Evolutionary conservation across 1,140 invertebrate genomes (phyloP).

Genomic region (Leptopilina boulardi): DNA sequence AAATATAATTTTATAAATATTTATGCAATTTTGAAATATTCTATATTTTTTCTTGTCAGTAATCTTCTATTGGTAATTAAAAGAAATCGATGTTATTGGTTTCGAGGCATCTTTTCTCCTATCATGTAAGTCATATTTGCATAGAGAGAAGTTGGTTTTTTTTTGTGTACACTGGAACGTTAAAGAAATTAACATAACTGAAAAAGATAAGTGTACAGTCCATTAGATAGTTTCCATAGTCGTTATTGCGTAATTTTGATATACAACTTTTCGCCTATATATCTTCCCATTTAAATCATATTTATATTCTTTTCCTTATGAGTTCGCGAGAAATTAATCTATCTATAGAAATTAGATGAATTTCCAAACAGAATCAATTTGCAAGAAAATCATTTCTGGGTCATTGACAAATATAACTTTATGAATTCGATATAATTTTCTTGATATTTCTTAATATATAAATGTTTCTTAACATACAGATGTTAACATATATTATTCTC

Average conservation of each 20-base stretch:
- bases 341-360: neutral
- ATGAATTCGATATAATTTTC: neutral
- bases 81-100: neutral
- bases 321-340: neutral
- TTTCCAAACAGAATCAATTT: neutral
- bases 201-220: conserved; percentile 1
- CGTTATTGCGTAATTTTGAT: neutral
- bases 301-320: neutral
- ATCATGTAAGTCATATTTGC: conserved; percentile 15
- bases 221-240: neutral
- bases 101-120: neutral
- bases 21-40: neutral
- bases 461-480: no score
- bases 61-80: neutral
- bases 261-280: neutral
- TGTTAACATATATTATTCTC: no score
- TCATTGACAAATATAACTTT: neutral
- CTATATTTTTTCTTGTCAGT: neutral
- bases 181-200: conserved; percentile 15
- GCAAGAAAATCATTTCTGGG: neutral
- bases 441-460: neutral
- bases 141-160: neutral
- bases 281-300: neutral
- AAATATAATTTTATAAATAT: neutral
- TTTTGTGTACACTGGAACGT: neutral